Base-by-base conservation (phyloP, 2,888 invertebrate species). In the Iselma pallidipennis region DNA sequence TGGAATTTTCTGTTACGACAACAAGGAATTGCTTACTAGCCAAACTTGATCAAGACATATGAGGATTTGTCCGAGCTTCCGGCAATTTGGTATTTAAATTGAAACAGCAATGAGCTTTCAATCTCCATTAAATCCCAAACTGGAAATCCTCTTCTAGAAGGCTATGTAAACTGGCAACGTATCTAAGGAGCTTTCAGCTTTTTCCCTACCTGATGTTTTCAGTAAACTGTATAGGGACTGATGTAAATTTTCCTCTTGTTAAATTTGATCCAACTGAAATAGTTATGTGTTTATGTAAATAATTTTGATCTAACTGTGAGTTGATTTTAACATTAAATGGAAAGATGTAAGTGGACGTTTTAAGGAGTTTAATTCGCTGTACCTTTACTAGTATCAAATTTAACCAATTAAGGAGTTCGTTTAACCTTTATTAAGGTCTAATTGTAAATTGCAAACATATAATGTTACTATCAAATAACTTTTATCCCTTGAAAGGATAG, bases 21-120 rank as follows among this genome's bases (percentile, higher is more conserved):
- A 37, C n/a, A n/a, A 33, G n/a, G 1, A 33, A 37, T 16, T 16
- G 2, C 2, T 7, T 16, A 37, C 10, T 7, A 37, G 5, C 16
- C 29, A 55, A 55, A 55, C 37, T 37, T 23, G 23, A 31, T 50
- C 14, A 45, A 48, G 10, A 33, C 26, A 49, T 49, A 16, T 26
- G n/a, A 9, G 25, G 42, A 57, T 23, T 26, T 42, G 19, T 19
- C 42, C 42, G 21, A 10, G 50, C 16, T 50, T 19, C 23, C 21
- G 29, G n/a, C 23, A 29, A 49, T 62, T 58, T 62, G 51, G 16
- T 58, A 63, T 63, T 63, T 57, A 63, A 57, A 63, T 63, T 33
- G 54, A 59, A 56, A 59, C 57, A 63, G 53, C 56, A 63, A 56
- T 59, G 59, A 56, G 63, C 63, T 63, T 56, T 63, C 59, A 57